Evolutionary conservation across 2,888 invertebrate genomes (phyloP), one percentile per base, ranked within the genome.

Genomic region (Sabatieria punctata): DNA sequence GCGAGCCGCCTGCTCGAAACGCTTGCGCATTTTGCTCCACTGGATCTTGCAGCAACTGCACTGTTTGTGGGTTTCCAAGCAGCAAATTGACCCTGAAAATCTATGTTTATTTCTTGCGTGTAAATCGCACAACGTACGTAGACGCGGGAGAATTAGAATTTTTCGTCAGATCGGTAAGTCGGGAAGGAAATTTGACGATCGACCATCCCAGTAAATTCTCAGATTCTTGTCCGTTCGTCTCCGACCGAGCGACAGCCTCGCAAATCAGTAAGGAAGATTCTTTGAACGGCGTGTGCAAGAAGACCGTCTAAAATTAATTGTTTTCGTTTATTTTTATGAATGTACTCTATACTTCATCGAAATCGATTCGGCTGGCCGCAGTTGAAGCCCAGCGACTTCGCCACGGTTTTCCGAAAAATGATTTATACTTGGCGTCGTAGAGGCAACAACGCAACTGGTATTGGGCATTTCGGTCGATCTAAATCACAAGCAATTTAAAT

Each of bases 361-460:
- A n/a, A n/a, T n/a, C n/a, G n/a, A n/a, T n/a, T n/a, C n/a, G n/a
- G n/a, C n/a, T n/a, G n/a, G n/a, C n/a, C n/a, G n/a, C n/a, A n/a
- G n/a, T n/a, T n/a, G n/a, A n/a, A n/a, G n/a, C n/a, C 41, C 41
- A 41, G 4, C 4, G 2, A 15, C 26, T 26, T 3, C 18, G 24
- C 41, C 41, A 41, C 11, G 41, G 41, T 25, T 24, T 24, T 4
- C 41, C 41, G 26, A 25, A 41, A 26, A 41, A 41, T 13, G 3
- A 18, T 15, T 4, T 15, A 24, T 41, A 21, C n/a, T 8, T 25
- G 3, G 24, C 6, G 18, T 41, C 41, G 26, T 25, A 41, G 4
- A 41, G 18, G 15, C 24, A 24, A 4, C 18, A 24, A 8, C 41
- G 41, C 8, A 41, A 18, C 15, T 25, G 24, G 15, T 30, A 30